These are phyloP conservation scores for Danionella cerebrum DNA, from an alignment of 2,113 vertebrate species.

Conservation along the genomic window DNA sequence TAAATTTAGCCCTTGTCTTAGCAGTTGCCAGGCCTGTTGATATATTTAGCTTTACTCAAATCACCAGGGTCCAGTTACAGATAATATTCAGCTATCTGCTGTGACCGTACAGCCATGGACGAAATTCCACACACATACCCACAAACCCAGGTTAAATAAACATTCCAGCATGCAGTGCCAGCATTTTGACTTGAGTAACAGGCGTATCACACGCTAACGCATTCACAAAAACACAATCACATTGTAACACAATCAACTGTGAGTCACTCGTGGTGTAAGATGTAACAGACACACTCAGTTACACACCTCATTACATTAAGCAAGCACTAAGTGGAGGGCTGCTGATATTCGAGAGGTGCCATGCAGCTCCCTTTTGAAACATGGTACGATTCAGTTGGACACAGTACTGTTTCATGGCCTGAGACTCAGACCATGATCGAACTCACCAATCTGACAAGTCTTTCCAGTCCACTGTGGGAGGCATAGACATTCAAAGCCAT, in stretches of 20 bases:
- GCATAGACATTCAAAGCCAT: constrained; percentile 87
- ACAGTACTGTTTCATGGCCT: background rate
- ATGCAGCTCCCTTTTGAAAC: background rate
- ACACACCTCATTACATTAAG: constrained; percentile 26
- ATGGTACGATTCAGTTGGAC: background rate
- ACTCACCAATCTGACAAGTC: constrained; percentile 88
- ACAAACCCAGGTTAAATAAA: constrained; percentile 18
- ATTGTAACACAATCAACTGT: background rate
- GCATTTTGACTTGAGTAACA: constrained; percentile 29
- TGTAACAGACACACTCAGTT: constrained; percentile 1
- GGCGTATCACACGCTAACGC: background rate
- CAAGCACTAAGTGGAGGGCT: background rate
- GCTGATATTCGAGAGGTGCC: background rate
- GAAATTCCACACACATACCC: background rate
- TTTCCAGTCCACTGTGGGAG: constrained; percentile 84
- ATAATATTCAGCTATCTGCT: constrained; percentile 40
- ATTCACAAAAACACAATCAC: background rate
- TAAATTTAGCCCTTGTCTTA: constrained; percentile 50
- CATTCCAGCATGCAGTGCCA: constrained; percentile 22
- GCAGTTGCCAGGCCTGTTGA: constrained; percentile 57
- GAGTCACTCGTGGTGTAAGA: background rate
- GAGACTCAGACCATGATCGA: background rate
- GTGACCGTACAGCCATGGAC: constrained; percentile 13
- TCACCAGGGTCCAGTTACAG: constrained; percentile 58
- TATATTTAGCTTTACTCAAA: constrained; percentile 68